These are phyloP conservation scores for Megaceryle torquata DNA, from an alignment of 2,113 vertebrate species.

Conservation along the genomic window DNA sequence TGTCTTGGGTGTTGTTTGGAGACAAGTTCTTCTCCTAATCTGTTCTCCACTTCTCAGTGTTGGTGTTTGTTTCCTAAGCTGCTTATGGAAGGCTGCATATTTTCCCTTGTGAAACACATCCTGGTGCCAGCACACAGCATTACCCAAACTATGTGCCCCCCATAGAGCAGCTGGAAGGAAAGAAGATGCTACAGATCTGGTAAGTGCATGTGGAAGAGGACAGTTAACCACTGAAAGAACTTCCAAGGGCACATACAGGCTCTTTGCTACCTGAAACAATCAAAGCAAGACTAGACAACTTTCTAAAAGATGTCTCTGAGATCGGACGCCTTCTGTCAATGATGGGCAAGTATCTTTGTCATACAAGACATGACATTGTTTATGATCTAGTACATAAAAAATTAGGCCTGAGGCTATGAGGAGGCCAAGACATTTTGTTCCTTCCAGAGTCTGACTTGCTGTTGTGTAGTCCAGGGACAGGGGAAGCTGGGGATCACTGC, in stretches of 20 bases:
- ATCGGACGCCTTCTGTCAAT: background rate
- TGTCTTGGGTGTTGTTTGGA: background rate
- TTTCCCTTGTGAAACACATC: background rate
- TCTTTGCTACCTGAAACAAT: background rate
- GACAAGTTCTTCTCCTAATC: background rate
- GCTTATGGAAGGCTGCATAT: background rate
- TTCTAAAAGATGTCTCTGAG: background rate
- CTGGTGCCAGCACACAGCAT: background rate
- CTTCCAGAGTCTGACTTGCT: background rate
- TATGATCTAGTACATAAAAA: background rate
- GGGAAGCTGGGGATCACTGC: background rate
- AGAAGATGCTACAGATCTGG: background rate
- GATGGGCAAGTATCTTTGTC: background rate
- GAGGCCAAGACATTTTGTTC: background rate
- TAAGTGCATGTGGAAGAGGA: background rate
- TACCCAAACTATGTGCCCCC: background rate
- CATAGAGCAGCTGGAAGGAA: background rate
- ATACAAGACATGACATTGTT: background rate
- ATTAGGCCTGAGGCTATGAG: background rate
- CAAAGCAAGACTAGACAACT: background rate
- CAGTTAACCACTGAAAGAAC: background rate
- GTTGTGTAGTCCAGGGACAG: background rate
- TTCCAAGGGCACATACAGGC: background rate
- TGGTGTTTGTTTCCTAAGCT: conserved; percentile 5
- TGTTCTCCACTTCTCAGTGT: background rate